Evolutionary conservation across 2,888 invertebrate species (phyloP).

Genomic region (Athalia circularis): DNA sequence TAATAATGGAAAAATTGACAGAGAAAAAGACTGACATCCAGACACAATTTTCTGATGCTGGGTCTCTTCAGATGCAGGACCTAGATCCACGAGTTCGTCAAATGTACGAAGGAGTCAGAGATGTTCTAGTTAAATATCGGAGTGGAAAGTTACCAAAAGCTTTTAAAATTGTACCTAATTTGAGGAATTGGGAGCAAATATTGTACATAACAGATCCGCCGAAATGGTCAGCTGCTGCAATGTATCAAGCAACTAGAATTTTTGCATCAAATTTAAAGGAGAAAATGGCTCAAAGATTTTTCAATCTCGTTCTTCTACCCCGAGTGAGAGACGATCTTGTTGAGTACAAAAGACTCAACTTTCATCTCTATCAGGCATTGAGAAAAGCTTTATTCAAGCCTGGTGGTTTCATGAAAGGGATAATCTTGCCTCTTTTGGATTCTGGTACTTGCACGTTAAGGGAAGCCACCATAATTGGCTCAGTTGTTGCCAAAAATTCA

Average conservation of each 20-base stretch:
- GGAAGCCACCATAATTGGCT: slow-evolving; percentile 96
- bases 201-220: slow-evolving; percentile 89
- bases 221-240: slow-evolving; percentile 98
- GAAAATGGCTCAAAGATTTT: slow-evolving; percentile 97
- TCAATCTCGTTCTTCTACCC: slow-evolving; percentile 94
- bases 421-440: slow-evolving; percentile 84
- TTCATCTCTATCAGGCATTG: slow-evolving; percentile 96
- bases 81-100: slow-evolving; percentile 88
- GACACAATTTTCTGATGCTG: slow-evolving; percentile 88
- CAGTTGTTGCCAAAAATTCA: slow-evolving; percentile 92
- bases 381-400: slow-evolving; percentile 97
- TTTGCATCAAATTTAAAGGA: slow-evolving; percentile 98
- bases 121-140: slow-evolving; percentile 91
- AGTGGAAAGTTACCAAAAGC: slow-evolving; percentile 98
- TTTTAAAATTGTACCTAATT: slow-evolving; percentile 95
- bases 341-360: slow-evolving; percentile 96
- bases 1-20: slow-evolving; percentile 93
- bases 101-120: slow-evolving; percentile 93
- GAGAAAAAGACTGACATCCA: slow-evolving; percentile 94
- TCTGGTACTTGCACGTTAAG: slow-evolving; percentile 95
- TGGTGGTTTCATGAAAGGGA: slow-evolving; percentile 97
- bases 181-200: slow-evolving; percentile 96
- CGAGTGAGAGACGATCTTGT: slow-evolving; percentile 95
- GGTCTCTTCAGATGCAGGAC: slow-evolving; percentile 85
- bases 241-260: slow-evolving; percentile 96